Evolutionary conservation across 2,113 vertebrate species (phyloP).

Genomic region (Pterophyllum scalare): DNA sequence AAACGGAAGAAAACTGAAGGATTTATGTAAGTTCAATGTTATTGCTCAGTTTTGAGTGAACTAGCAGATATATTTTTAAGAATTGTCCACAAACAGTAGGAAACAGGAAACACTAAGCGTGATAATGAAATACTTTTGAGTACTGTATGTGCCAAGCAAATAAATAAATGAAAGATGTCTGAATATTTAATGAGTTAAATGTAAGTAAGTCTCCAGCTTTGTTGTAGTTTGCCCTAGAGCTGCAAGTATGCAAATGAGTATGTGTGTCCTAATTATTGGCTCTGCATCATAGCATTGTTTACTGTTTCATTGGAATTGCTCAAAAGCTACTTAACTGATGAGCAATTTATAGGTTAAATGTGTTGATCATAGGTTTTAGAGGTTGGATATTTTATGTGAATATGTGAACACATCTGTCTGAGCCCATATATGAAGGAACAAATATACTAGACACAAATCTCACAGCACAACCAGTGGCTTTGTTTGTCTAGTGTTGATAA

Average conservation of each 20-base stretch:
- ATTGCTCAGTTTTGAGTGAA: not conserved
- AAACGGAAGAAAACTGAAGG: not conserved
- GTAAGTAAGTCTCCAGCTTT: slow-evolving; percentile 5
- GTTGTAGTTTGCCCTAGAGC: slow-evolving; percentile 2
- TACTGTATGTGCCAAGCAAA: not conserved
- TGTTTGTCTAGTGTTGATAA: slow-evolving; percentile 3
- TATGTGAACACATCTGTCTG: not conserved
- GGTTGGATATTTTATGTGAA: not conserved
- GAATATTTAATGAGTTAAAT: slow-evolving; percentile 16
- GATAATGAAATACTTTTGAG: not conserved
- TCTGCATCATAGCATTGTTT: not conserved
- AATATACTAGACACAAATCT: not conserved
- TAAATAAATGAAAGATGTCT: slow-evolving; percentile 10
- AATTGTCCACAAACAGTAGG: not conserved
- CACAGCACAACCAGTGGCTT: not conserved
- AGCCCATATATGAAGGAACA: not conserved
- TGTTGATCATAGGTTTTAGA: not conserved
- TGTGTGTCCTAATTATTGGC: not conserved
- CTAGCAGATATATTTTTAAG: not conserved
- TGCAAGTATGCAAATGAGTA: slow-evolving; percentile 2
- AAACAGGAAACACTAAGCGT: not conserved
- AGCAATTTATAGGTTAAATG: not conserved
- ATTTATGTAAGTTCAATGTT: not conserved
- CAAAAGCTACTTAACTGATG: not conserved
- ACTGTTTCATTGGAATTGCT: not conserved